Evolutionary conservation across 2,113 vertebrate species (phyloP).

Genomic region (Nasalis larvatus): DNA sequence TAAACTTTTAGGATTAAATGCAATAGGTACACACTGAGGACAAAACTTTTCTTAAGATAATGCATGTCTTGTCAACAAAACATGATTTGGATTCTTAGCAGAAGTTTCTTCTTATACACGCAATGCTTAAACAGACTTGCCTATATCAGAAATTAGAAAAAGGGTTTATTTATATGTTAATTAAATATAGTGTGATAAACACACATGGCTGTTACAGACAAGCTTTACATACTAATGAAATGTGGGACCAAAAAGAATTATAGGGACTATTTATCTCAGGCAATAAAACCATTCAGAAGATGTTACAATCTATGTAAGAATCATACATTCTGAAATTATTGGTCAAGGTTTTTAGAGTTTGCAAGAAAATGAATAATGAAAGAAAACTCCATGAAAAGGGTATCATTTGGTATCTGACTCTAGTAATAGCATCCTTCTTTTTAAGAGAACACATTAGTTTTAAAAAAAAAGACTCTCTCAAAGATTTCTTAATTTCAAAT

Average conservation of each 20-base stretch:
- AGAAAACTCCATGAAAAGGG: neutral
- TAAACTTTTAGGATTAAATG: neutral
- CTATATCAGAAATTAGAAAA: conserved; percentile 22
- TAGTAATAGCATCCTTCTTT: neutral
- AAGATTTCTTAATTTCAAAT: neutral
- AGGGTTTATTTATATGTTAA: conserved; percentile 67
- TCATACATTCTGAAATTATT: conserved; percentile 43
- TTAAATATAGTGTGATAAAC: conserved; percentile 60
- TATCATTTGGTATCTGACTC: neutral
- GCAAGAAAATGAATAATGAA: conserved; percentile 26
- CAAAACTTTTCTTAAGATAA: conserved; percentile 22
- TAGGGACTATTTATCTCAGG: neutral
- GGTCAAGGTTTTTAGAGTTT: conserved; percentile 21
- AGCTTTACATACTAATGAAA: conserved; percentile 70
- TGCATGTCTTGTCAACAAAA: neutral
- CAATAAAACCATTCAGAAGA: conserved; percentile 30
- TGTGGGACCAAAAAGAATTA: conserved; percentile 58
- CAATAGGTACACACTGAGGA: neutral
- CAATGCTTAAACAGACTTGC: conserved; percentile 23
- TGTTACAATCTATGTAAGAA: conserved; percentile 29
- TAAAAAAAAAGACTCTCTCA: neutral
- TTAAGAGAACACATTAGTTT: neutral
- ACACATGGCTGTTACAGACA: conserved; percentile 41
- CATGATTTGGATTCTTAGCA: conserved; percentile 19
- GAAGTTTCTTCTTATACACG: conserved; percentile 52